Base-by-base conservation (phyloP, 2,113 vertebrate genomes). In the Rhynchopsitta pachyrhyncha region DNA sequence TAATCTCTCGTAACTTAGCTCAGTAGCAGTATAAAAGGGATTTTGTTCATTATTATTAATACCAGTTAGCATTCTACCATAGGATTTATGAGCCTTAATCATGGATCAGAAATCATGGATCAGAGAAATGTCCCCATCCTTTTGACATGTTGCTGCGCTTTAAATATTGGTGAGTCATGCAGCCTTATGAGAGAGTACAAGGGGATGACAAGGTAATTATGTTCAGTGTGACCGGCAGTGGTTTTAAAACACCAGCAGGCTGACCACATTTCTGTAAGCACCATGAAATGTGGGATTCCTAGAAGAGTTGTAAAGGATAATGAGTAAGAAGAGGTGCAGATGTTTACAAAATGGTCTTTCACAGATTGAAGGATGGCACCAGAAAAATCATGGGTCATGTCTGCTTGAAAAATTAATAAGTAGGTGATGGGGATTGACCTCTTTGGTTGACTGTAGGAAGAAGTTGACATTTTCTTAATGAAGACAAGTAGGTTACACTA, bases 41-140 rank as follows among this genome's bases (percentile, higher is more conserved):
- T 97, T 93, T 95, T 0, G 2, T 60, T 95, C 86, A 84, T 88
- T 93, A 17, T 88, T 95, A 96, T 95, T 96, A 93, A 95, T 89
- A 63, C 42, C 49, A 67, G 89, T 91, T 92, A 46, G n/a, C 19
- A 10, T 92, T 92, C 88, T 92, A 11, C 71, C 27, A 12, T 50
- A 53, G 79, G 88, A 94, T 95, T 94, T 95, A 95, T 35, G 46
- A 88, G 62, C 69, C 49, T 92, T 93, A 95, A 90, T 82, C 55
- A 18, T 64, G 89, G 82, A 82, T 95, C 90, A 94, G 88, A 95
- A 93, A 86, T 88, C 86, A 76, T 33, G 62, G 88, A 96, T 94
- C 81, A 93, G 84, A 93, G 89, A 90, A 93, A 92, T 39, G 46
- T 77, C 82, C 29, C 79, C 4, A 3, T 93, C 79, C 79, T 82